These are phyloP conservation scores for Scaptomyza parva DNA, from an alignment of 2,888 invertebrate species.

Conservation along the genomic window DNA sequence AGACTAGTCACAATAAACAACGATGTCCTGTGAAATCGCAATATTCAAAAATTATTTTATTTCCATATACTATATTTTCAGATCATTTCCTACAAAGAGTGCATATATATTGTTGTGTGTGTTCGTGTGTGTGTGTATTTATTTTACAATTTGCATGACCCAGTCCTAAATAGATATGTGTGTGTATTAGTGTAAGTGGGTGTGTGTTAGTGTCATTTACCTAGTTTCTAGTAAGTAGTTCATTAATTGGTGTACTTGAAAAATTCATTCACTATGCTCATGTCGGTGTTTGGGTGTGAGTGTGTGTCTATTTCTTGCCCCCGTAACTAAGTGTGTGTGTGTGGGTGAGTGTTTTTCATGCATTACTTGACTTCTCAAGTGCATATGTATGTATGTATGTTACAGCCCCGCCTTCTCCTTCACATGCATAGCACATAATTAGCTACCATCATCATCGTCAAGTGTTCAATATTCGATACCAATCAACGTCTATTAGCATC, in stretches of 20 bases:
- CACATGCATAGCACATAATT: conserved; percentile 14
- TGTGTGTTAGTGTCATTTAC: conserved; percentile 46
- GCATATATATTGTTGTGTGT: conserved; percentile 2
- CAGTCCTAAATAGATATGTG: conserved; percentile 23
- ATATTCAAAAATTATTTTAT: not conserved
- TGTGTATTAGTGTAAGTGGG: conserved; percentile 7
- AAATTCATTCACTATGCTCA: conserved; percentile 33
- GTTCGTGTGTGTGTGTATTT: conserved; percentile 15
- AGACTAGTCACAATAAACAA: conserved; percentile 98
- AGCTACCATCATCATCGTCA: conserved; percentile 7
- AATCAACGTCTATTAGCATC: conserved; percentile 29
- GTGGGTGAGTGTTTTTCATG: conserved; percentile 45
- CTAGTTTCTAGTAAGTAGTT: conserved; percentile 32
- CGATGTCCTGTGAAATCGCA: conserved; percentile 89
- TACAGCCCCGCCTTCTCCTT: conserved; percentile 12
- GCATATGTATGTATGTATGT: conserved; percentile 37
- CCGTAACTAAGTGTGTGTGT: conserved; percentile 22
- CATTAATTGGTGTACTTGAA: conserved; percentile 36
- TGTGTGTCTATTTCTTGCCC: conserved; percentile 6
- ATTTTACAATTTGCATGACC: conserved; percentile 22
- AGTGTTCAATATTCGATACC: conserved; percentile 35
- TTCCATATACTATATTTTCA: not conserved
- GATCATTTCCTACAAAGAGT: conserved; percentile 22
- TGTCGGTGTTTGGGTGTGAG: conserved; percentile 20
- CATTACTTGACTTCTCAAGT: conserved; percentile 40